Evolutionary conservation across 1,140 invertebrate species (phyloP).

Genomic region (Rhyacophila brunnea): DNA sequence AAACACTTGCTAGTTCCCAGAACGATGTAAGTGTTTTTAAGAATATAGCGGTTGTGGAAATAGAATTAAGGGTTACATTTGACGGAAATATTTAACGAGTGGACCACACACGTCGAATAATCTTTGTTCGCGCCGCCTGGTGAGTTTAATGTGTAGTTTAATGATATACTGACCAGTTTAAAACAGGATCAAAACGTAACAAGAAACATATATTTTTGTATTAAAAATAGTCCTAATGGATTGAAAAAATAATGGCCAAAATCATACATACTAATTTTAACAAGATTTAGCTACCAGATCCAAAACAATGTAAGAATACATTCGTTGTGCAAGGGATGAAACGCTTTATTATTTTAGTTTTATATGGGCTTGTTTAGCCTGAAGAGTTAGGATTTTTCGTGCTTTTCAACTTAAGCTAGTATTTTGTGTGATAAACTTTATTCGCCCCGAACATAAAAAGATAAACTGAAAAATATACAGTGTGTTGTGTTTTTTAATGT

Average conservation of each 20-base stretch:
- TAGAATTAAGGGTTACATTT: too few relatives aligned
- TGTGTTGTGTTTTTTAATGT: neutral
- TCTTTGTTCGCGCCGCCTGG: constrained; percentile 29
- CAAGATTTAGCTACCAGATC: neutral
- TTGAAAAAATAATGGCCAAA: neutral
- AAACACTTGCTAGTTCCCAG: too few relatives aligned
- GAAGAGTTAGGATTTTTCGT: neutral
- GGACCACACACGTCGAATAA: constrained; percentile 31
- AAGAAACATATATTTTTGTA: neutral
- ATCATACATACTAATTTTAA: neutral
- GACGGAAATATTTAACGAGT: too few relatives aligned
- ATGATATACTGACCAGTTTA: constrained; percentile 25
- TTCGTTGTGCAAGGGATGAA: neutral
- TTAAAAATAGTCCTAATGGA: neutral
- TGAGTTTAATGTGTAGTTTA: constrained; percentile 19
- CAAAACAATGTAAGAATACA: neutral
- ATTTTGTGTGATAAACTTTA: constrained; percentile 8
- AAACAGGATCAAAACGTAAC: neutral
- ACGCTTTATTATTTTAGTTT: neutral
- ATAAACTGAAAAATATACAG: neutral
- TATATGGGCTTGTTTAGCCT: neutral
- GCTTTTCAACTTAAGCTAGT: neutral
- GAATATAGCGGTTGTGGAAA: too few relatives aligned
- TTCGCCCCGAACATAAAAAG: constrained; percentile 3
- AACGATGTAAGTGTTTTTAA: too few relatives aligned